Evolutionary conservation across 2,888 invertebrate genomes (phyloP).

Genomic region (Spilosoma lubricipeda): DNA sequence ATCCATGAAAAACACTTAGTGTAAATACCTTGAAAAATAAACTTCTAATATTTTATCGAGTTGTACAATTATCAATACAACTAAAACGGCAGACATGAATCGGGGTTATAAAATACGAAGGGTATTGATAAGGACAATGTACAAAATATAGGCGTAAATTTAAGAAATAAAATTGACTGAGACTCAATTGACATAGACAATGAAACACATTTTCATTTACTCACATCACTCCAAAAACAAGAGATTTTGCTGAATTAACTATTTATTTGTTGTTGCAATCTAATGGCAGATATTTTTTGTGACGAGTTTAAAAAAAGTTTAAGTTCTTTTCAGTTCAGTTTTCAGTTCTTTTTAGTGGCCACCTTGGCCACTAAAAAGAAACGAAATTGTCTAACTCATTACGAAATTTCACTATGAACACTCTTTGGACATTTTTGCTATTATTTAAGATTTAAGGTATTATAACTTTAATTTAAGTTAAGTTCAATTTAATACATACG

Average conservation of each 20-base stretch:
- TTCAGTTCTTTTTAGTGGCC: too few species aligned
- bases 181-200: too few species aligned
- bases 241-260: neutral
- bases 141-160: neutral
- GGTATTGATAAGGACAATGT: neutral
- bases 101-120: neutral
- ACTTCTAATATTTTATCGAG: neutral
- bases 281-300: too few species aligned
- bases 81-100: neutral
- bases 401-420: too few species aligned
- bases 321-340: too few species aligned
- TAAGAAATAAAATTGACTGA: neutral
- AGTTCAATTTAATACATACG: neutral
- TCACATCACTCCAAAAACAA: neutral
- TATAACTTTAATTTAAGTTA: neutral
- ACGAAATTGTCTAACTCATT: neutral
- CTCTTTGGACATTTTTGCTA: too few species aligned
- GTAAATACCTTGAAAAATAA: neutral
- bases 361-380: too few species aligned
- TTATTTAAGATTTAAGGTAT: too few species aligned
- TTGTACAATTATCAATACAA: neutral
- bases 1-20: neutral
- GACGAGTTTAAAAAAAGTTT: too few species aligned
- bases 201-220: neutral
- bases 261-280: neutral